Base-by-base conservation (phyloP, 1,140 invertebrate genomes). In the Aphis gossypii region DNA sequence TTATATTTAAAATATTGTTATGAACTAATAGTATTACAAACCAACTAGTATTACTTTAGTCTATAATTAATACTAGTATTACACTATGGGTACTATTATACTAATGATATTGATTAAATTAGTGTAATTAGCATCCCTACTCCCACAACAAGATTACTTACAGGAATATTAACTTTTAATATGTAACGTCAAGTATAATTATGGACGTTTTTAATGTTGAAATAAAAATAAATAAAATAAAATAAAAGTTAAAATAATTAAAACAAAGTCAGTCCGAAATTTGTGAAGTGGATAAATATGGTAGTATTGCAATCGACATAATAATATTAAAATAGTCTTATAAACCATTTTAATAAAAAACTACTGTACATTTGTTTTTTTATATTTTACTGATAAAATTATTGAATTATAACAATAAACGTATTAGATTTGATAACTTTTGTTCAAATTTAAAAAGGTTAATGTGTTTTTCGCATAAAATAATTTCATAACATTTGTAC, bases 401-500 rank as follows among this genome's bases (percentile, higher is more conserved):
- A 60, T 4, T 60, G 11, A 60, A 60, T 60, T 60, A 60, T 30
- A 30, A 60, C 2, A 11, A 30, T 0, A 60, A 60, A 30, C 21
- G 3, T 14, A 30, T 68, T 68, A 68, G 30, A 68, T 30, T 14
- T 68, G 30, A 68, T 30, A 68, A 68, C 60, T 30, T 14, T 68
- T 30, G 30, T 68, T 68, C 60, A 68, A 51, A 18, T 68, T 68
- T 68, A n/a, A 68, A 68, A 68, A 30, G 9, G 8, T 68, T 68
- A 9, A 68, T n/a, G 30, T 68, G 60, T 68, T 68, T 68, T 51
- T 68, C n/a, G 60, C 25, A 3, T 20, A 60, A 11, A 90, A 8
- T 4, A 44, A 56, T 41, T 38, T 14, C 8, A 90, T 90, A 41
- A 56, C 89, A 90, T 60, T 90, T 90, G 89, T 90, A 60, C 89